Evolutionary conservation across 2,113 vertebrate genomes (phyloP).

Genomic region (Dendrocopos noguchii): DNA sequence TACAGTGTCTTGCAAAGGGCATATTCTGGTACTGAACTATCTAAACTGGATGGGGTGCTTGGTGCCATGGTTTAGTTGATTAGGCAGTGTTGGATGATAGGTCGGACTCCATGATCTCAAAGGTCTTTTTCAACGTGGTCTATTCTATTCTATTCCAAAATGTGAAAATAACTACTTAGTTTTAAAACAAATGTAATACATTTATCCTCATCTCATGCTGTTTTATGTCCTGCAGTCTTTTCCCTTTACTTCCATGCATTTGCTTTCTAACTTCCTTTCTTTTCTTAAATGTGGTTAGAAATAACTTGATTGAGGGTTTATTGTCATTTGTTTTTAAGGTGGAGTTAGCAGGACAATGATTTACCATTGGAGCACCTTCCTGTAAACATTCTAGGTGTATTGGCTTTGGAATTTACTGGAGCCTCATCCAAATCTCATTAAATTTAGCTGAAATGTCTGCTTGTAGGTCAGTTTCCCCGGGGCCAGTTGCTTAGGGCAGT

Average conservation of each 20-base stretch:
- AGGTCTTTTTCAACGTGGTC: too few species aligned
- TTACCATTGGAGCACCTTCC: background rate
- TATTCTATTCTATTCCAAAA: too few species aligned
- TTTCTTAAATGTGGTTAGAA: background rate
- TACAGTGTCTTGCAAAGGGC: background rate
- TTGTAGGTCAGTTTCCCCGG: conserved; percentile 42
- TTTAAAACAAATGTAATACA: background rate
- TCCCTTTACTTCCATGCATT: background rate
- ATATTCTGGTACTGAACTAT: background rate
- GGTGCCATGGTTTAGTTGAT: too few species aligned
- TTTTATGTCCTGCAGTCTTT: background rate
- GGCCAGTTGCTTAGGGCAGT: conserved; percentile 16
- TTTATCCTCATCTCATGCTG: background rate
- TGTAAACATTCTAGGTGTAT: background rate
- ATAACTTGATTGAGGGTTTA: background rate
- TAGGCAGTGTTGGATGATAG: too few species aligned
- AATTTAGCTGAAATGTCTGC: background rate
- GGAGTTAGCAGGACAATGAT: background rate
- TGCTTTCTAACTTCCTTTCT: background rate
- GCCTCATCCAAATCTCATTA: conserved; percentile 13
- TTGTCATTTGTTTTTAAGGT: background rate
- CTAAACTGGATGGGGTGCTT: too few species aligned
- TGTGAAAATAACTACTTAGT: background rate
- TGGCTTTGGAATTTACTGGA: conserved; percentile 11
- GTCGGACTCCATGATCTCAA: too few species aligned